Evolutionary conservation across 2,888 invertebrate species (phyloP).

Genomic region (Griposia aprilina): DNA sequence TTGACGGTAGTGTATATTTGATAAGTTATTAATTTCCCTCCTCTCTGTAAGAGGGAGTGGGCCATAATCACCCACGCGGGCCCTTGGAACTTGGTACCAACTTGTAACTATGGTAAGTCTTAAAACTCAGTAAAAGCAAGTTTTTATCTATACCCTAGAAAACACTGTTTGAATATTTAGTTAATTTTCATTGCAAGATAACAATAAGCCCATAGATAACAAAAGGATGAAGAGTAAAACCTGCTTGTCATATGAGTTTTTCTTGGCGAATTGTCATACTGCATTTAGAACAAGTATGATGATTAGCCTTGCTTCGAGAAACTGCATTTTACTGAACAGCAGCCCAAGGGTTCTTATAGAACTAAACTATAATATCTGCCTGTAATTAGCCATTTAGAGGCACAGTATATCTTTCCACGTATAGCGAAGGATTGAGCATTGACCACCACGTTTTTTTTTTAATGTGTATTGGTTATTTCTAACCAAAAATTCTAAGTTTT

Average conservation of each 20-base stretch:
- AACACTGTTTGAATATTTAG: neutral
- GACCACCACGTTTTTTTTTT: too few species aligned
- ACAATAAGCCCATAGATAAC: neutral
- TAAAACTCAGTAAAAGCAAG: too few species aligned
- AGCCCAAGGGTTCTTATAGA: neutral
- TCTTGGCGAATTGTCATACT: slow-evolving; percentile 34
- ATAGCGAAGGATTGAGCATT: too few species aligned
- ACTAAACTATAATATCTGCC: neutral
- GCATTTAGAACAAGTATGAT: slow-evolving; percentile 11
- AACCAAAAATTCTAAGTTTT: neutral
- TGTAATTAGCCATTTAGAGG: neutral
- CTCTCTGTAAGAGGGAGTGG: too few species aligned
- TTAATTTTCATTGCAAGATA: neutral
- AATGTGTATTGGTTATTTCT: too few species aligned
- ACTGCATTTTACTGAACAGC: neutral
- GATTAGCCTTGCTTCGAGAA: neutral
- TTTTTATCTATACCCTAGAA: neutral
- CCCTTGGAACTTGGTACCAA: too few species aligned
- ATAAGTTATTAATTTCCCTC: neutral
- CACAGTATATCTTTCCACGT: neutral
- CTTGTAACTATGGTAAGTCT: too few species aligned
- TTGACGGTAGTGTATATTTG: neutral
- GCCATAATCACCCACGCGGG: too few species aligned
- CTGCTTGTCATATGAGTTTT: neutral
- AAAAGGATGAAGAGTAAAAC: slow-evolving; percentile 27